These are phyloP conservation scores for Holothuria glaberrima DNA, from an alignment of 35 echinoderm and acorn worm genomes.

Conservation along the genomic window DNA sequence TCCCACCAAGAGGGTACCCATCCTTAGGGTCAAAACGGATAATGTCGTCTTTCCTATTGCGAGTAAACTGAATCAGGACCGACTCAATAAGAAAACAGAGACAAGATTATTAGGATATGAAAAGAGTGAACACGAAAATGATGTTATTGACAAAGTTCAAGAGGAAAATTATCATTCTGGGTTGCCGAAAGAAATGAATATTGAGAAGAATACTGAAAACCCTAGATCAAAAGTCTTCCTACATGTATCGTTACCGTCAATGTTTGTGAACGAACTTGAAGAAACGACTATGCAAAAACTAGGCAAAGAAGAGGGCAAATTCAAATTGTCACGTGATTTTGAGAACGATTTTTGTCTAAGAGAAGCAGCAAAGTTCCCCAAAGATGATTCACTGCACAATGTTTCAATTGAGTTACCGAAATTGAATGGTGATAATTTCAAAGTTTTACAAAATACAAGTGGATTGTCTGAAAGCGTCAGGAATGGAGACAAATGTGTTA, in stretches of 20 bases:
- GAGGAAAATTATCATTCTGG: neutral
- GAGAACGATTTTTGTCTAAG: neutral
- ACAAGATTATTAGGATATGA: neutral
- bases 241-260: constrained; percentile 15
- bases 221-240: neutral
- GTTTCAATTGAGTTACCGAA: neutral
- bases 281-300: neutral
- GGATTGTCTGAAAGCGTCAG: too few species aligned
- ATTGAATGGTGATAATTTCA: neutral
- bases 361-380: neutral
- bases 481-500: too few species aligned
- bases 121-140: neutral
- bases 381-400: neutral
- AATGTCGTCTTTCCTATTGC: neutral
- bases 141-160: neutral
- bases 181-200: neutral
- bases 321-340: neutral
- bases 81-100: too few species aligned
- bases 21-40: neutral
- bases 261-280: neutral
- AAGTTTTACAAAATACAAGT: too few species aligned
- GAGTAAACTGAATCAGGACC: neutral
- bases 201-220: neutral
- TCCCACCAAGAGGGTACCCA: neutral
- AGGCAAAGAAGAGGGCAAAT: neutral